Conservation (phyloP, 64 coral and sea anemone genomes). For the Stichodactyla mertensii region DNA sequence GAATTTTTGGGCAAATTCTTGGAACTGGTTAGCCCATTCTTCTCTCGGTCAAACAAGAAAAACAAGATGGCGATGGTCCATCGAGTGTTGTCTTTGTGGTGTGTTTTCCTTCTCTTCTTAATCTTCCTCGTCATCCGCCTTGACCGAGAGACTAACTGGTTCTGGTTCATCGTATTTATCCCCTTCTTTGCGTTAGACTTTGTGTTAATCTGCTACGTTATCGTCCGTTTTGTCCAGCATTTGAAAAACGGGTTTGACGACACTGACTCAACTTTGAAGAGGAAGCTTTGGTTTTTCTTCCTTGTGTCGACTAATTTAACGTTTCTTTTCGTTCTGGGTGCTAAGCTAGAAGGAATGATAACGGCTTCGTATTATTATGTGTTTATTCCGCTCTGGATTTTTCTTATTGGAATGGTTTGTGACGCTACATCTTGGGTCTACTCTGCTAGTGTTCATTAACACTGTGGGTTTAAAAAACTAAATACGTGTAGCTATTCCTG, state of each 20-base stretch:
- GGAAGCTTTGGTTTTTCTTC: constrained; percentile 86
- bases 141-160: constrained; percentile 76
- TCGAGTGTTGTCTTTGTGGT: no score
- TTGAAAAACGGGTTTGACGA: constrained; percentile 65
- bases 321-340: constrained; percentile 74
- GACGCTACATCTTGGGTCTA: constrained; percentile 59
- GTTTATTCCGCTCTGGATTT: constrained; percentile 79
- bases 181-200: constrained; percentile 75
- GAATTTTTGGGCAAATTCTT: no score
- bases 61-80: constrained; percentile 57
- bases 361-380: constrained; percentile 65
- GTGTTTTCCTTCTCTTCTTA: constrained; percentile 58
- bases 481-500: background rate
- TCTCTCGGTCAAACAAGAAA: background rate
- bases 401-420: constrained; percentile 55
- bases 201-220: constrained; percentile 44
- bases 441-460: background rate
- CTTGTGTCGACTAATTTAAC: constrained; percentile 60
- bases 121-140: constrained; percentile 84
- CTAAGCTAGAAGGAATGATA: constrained; percentile 62
- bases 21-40: no score
- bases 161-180: constrained; percentile 93
- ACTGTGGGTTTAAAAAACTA: no score
- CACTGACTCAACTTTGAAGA: constrained; percentile 30
- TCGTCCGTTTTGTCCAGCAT: constrained; percentile 59